Conservation (phyloP, 37 sponge, comb jelly and placozoan species). For the Tethya wilhelma region DNA sequence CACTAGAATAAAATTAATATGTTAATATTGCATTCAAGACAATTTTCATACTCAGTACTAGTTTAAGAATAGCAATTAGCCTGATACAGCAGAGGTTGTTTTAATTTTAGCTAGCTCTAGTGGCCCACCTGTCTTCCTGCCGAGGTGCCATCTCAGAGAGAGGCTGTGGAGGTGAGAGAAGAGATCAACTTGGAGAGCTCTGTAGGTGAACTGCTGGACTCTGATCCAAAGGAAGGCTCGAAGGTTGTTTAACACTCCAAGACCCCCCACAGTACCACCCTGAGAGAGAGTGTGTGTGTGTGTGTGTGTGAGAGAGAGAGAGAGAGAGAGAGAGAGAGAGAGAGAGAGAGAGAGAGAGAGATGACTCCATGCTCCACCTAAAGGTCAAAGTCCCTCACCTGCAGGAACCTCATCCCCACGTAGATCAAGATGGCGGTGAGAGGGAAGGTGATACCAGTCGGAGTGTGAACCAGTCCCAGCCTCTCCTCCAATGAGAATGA, state of each 20-base stretch:
- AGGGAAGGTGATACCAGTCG: constrained; percentile 48
- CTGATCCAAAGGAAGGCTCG: constrained; percentile 89
- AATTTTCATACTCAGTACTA: no score
- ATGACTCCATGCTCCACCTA: no score
- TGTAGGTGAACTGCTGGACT: constrained; percentile 93
- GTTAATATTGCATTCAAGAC: no score
- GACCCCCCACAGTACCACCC: constrained; percentile 79
- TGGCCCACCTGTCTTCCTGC: constrained; percentile 86
- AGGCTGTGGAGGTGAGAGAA: constrained; percentile 92
- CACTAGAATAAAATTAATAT: no score
- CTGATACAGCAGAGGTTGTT: not conserved
- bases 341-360: no score
- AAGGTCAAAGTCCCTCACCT: no score
- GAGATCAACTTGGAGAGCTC: constrained; percentile 75
- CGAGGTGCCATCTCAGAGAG: constrained; percentile 96
- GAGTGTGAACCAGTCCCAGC: constrained; percentile 12
- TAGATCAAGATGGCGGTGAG: constrained; percentile 60
- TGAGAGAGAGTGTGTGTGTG: no score
- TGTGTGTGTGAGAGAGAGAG: no score
- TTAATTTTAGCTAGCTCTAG: no score
- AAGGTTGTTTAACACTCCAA: constrained; percentile 81
- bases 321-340: no score
- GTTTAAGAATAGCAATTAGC: no score
- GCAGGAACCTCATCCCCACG: constrained; percentile 78
- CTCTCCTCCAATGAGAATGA: constrained; percentile 5